Conservation (phyloP, 2,113 vertebrate genomes). For the Marmota flaviventris region DNA sequence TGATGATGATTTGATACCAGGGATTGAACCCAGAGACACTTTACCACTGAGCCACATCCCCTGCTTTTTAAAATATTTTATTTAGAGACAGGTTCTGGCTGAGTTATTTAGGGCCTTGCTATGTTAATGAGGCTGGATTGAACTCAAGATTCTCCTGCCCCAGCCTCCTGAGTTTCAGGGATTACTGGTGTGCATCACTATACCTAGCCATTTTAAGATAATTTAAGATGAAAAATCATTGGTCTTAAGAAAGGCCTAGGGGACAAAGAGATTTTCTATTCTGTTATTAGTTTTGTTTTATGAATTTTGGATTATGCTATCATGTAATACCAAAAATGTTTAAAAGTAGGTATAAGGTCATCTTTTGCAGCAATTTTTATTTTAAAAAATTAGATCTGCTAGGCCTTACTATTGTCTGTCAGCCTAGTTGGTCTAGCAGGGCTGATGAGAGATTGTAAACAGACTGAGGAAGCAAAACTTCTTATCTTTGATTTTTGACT, state of each 20-base stretch:
- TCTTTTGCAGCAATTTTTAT: neutral
- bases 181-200: too few relatives aligned
- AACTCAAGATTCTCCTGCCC: too few relatives aligned
- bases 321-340: neutral
- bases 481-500: neutral
- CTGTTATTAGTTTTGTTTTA: neutral
- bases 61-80: too few relatives aligned
- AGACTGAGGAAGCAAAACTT: neutral
- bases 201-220: neutral
- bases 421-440: neutral
- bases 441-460: conserved; percentile 36
- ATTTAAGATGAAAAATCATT: neutral
- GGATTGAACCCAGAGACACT: too few relatives aligned
- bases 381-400: neutral
- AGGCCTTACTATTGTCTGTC: neutral
- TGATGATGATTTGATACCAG: too few relatives aligned
- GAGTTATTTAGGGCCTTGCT: too few relatives aligned
- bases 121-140: too few relatives aligned
- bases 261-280: neutral
- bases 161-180: too few relatives aligned
- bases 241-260: neutral
- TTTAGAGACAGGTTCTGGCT: too few relatives aligned
- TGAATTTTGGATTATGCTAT: neutral
- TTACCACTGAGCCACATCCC: too few relatives aligned
- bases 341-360: conserved; percentile 3